Base-by-base conservation (phyloP, 2,113 vertebrate genomes). In the Sinocyclocheilus anophthalmus region DNA sequence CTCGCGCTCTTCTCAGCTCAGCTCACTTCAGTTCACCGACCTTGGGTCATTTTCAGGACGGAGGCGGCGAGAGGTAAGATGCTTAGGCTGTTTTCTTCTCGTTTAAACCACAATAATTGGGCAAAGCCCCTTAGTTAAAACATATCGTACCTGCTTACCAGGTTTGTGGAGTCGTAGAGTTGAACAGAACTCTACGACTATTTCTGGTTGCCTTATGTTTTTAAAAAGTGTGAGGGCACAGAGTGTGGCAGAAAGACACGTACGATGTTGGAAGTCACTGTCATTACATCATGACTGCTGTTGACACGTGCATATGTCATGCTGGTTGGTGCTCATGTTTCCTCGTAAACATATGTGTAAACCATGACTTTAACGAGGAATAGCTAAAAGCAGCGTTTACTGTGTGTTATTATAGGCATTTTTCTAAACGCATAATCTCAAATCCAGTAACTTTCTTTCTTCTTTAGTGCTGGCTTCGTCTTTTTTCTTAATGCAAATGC, bases 61-160 rank as follows among this genome's bases (percentile, higher is more conserved):
- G 73, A 20, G 53, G 65, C 80, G 22, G 30, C 3, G 67, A 73
- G 42, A 87, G 86, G 84, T 89, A 83, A 75, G 86, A 63, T 75
- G 81, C 81, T 70, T 37, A 76, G 26, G 24, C 5, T 42, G 16
- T n/a, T 37, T 50, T 24, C 20, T 18, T n/a, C 45, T 50, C 59
- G 20, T 70, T 37, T 55, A 70, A 37, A 70, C n/a, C 16, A 45
- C 73, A 79, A 0, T 55, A 53, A 30, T 6, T 11, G 5, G 11
- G 55, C 55, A 61, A 24, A 80, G 5, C 48, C 5, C 20, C 14
- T 42, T 9, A 55, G 4, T 39, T 5, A 61, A 5, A 61, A 6
- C 24, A 3, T n/a, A 61, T 24, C 18, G 6, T 80, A 80, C 77
- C 33, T 42, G 55, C 20, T 37, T 80, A 42, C 42, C 77, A 80